Conservation (phyloP, 1,140 invertebrate species). For the Cydia splendana region DNA sequence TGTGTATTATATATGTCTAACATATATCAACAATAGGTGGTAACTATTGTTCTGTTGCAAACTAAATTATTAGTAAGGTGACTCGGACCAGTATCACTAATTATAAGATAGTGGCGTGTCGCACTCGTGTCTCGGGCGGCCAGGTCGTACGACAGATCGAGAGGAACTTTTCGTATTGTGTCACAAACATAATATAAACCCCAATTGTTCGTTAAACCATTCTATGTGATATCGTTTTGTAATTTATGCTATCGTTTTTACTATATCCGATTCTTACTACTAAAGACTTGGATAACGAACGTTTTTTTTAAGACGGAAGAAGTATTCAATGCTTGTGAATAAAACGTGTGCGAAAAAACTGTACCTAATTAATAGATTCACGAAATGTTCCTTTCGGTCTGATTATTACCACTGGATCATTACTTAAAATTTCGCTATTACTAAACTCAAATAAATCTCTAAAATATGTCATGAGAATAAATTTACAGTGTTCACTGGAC, state of each 20-base stretch:
- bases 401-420: conserved; percentile 8
- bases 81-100: conserved; percentile 3
- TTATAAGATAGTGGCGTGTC: background rate
- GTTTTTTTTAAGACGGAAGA: too few relatives aligned
- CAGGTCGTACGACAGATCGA: background rate
- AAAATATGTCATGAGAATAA: conserved; percentile 43
- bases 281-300: too few relatives aligned
- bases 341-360: background rate
- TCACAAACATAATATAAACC: background rate
- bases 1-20: conserved; percentile 33
- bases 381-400: conserved; percentile 11
- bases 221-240: too few relatives aligned
- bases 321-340: background rate
- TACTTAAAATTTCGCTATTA: conserved; percentile 10
- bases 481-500: conserved; percentile 67
- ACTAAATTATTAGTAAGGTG: conserved; percentile 9
- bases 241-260: too few relatives aligned
- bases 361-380: background rate
- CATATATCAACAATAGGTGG: conserved; percentile 18
- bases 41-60: conserved; percentile 25
- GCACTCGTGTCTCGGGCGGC: conserved; percentile 9
- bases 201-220: background rate
- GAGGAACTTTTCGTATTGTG: conserved; percentile 4
- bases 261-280: too few relatives aligned
- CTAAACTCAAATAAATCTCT: conserved; percentile 31